Evolutionary conservation across 2,113 vertebrate species (phyloP).

Genomic region (Ellobius talpinus): DNA sequence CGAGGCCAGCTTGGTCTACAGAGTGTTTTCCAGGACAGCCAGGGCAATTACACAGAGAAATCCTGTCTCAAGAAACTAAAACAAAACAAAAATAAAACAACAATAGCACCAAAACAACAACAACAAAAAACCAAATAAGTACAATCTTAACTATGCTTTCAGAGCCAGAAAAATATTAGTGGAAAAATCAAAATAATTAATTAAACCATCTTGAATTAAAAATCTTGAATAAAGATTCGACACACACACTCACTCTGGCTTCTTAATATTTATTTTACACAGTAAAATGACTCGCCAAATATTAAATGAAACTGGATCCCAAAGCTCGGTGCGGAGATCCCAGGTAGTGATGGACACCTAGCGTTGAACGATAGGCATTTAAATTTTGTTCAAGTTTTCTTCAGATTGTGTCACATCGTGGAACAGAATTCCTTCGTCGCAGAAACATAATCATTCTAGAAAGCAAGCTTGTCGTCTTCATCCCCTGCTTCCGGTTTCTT

Average conservation of each 20-base stretch:
- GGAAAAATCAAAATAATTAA: background rate
- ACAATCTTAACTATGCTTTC: background rate
- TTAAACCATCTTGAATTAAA: background rate
- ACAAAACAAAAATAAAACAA: background rate
- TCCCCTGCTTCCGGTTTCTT: background rate
- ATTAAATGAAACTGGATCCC: background rate
- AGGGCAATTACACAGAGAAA: no score
- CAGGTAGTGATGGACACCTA: background rate
- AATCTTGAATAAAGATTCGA: background rate
- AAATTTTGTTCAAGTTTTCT: background rate
- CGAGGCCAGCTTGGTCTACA: background rate
- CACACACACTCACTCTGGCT: background rate
- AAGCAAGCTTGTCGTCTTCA: background rate
- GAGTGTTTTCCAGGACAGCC: background rate
- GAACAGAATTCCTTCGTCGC: background rate
- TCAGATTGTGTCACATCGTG: background rate
- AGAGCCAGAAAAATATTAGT: background rate
- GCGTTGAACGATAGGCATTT: background rate
- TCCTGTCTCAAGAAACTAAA: background rate
- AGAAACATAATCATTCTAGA: background rate
- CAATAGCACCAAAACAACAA: no score
- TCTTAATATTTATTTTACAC: background rate
- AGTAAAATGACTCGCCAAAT: background rate
- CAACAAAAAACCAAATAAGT: background rate
- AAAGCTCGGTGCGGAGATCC: background rate